Base-by-base conservation (phyloP, 2,113 vertebrate genomes). In the Orientallactaga bullata region DNA sequence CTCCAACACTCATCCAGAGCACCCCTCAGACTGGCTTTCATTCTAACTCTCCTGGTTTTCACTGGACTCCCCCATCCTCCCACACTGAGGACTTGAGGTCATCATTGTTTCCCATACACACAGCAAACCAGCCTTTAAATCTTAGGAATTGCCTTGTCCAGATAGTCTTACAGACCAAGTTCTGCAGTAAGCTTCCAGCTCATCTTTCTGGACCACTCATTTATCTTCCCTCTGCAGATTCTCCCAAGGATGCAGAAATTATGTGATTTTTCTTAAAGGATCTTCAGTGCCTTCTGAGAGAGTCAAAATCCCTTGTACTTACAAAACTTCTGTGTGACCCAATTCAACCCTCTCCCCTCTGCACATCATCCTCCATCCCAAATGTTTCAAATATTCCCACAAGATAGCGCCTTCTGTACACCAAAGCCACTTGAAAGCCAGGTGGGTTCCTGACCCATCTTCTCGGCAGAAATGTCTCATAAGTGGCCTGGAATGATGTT, bases 211-310 rank as follows among this genome's bases (percentile, higher is more conserved):
- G 9, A 37, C 30, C 72, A 26, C 78, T 58, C n/a, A 15, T 37
- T 87, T 85, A 78, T 61, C 58, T 17, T 71, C 13, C 35, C 20
- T 68, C 42, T 81, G 65, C 28, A 55, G 11, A 12, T 88, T 74
- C 51, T 78, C 26, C 30, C 63, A 28, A 92, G 35, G 69, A 73
- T 72, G 30, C 61, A 81, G 78, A 76, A 79, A 42, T 87, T 17
- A 35, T 55, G 23, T 61, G 63, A 88, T 10, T 91, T 91, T 88
- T 95, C 7, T 90, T 77, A 23, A 69, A 91, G 12, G 9, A 78
- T n/a, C 93, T 93, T 58, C 35, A 93, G 68, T 47, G 18, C 80
- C 30, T 82, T n/a, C n/a, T 4, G 55, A 30, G 30, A 39, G 65
- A 89, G 35, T 73, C n/a, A 91, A 78, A 32, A 12, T 58, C 55